Evolutionary conservation across 2,797 vertebrate species (phyloP).

Genomic region (Apogon talboti): DNA sequence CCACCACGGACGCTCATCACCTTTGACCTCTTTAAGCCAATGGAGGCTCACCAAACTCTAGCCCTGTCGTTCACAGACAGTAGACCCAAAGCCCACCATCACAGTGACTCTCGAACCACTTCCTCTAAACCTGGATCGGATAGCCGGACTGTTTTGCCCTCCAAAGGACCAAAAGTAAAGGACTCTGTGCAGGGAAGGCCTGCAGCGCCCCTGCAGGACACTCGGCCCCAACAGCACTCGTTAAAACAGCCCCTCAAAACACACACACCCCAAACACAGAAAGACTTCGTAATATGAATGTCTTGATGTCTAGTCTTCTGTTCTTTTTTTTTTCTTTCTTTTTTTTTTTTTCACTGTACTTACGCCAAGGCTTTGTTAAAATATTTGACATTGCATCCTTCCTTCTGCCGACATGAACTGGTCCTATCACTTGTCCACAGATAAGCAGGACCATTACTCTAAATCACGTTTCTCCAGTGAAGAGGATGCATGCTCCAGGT

Average conservation of each 20-base stretch:
- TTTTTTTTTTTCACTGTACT: slow-evolving; percentile 67
- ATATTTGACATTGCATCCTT: slow-evolving; percentile 61
- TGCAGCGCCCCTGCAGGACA: slow-evolving; percentile 83
- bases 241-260: slow-evolving; percentile 87
- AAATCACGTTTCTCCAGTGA: slow-evolving; percentile 33
- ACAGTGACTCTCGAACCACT: slow-evolving; percentile 80
- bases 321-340: neutral
- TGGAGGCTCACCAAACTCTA: slow-evolving; percentile 76
- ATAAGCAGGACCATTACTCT: slow-evolving; percentile 25
- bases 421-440: slow-evolving; percentile 23
- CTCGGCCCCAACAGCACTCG: slow-evolving; percentile 82
- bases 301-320: slow-evolving; percentile 66
- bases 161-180: slow-evolving; percentile 86
- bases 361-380: slow-evolving; percentile 71
- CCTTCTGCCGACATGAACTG: slow-evolving; percentile 25
- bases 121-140: slow-evolving; percentile 83
- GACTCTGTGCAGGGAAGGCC: slow-evolving; percentile 83
- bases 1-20: slow-evolving; percentile 78
- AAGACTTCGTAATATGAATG: slow-evolving; percentile 89
- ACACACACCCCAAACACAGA: slow-evolving; percentile 85
- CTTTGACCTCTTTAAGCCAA: slow-evolving; percentile 82
- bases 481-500: slow-evolving; percentile 54
- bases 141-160: slow-evolving; percentile 71
- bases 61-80: slow-evolving; percentile 82
- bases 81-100: slow-evolving; percentile 77